Conservation (phyloP, 1,140 invertebrate species). For the Drosophila varians region DNA sequence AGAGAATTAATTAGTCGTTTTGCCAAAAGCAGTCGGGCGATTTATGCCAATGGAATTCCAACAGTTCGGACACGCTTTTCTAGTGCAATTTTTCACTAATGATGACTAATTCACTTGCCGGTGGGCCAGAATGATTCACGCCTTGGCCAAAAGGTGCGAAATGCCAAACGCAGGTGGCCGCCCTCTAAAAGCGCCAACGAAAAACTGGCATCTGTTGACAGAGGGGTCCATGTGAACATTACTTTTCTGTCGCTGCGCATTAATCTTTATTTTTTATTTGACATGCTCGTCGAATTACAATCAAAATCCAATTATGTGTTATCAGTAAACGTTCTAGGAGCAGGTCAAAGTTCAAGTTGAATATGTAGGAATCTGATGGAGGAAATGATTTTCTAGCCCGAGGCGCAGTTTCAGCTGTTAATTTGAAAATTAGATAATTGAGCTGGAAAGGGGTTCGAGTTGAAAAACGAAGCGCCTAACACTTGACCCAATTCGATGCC, state of each 20-base stretch:
- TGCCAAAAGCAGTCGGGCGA: constrained; percentile 28
- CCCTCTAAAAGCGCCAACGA: not conserved
- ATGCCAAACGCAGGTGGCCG: constrained; percentile 54
- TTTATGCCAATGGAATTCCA: constrained; percentile 69
- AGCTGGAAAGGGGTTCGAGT: constrained; percentile 29
- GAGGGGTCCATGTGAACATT: constrained; percentile 19
- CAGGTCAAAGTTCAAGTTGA: constrained; percentile 27
- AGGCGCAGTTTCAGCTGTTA: constrained; percentile 65
- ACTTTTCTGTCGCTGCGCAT: constrained; percentile 24
- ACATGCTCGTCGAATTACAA: constrained; percentile 60
- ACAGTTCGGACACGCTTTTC: constrained; percentile 49
- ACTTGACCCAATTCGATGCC: constrained; percentile 56
- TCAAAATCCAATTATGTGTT: constrained; percentile 71
- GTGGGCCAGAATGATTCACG: constrained; percentile 64
- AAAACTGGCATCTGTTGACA: constrained; percentile 39
- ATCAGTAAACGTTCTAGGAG: constrained; percentile 46
- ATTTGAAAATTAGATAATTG: constrained; percentile 75
- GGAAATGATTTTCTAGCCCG: constrained; percentile 17
- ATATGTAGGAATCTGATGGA: not conserved
- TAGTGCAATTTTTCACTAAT: constrained; percentile 72
- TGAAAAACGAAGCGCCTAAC: constrained; percentile 52
- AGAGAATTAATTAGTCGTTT: not conserved
- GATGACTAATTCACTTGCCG: constrained; percentile 70
- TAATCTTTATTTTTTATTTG: constrained; percentile 22
- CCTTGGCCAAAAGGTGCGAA: constrained; percentile 50